Evolutionary conservation across 2,888 invertebrate genomes (phyloP), one percentile per base, ranked within the genome.

Genomic region (Erebia ligea): DNA sequence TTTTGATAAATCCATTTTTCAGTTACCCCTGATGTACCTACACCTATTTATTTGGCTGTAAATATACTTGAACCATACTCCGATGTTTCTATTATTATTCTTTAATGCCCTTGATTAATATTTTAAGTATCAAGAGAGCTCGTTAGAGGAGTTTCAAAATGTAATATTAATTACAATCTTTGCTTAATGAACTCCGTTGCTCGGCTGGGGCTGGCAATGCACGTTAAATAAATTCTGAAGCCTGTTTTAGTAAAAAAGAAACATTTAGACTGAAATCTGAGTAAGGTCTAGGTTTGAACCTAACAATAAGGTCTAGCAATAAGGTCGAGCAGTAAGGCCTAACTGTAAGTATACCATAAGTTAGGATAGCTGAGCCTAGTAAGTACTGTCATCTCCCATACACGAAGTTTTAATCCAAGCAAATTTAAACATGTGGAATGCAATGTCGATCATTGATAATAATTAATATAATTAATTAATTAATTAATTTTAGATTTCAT

Each of bases 141-240:
- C 61, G 61, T 61, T 61, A 61, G 42, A 61, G 19, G 19, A 42
- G 17, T 42, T 61, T 45, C 61, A 61, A 61, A 61, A 61, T 61
- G n/a, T 59, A 42, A 59, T 59, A 42, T 42, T 61, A 61, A 61
- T 61, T 59, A 59, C 59, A 59, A 59, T 59, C 40, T 61, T 61
- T 61, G 42, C 42, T 17, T 61, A 61, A 45, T 61, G 61, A 61
- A 61, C 61, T 61, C 61, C 42, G 42, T 42, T 61, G 19, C 42
- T 61, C 61, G 19, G 19, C 42, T 61, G 61, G 40, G 19, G 42
- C 61, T 61, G 19, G 61, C 19, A 45, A 17, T 61, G 17, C 59
- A 59, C n/a, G 59, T 42, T 59, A 42, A 40, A 61, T 61, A 42
- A 61, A 61, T 25, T 61, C 10, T 61, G n/a, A 59, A 59, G 59